Evolutionary conservation across 1,140 invertebrate species (phyloP), one percentile per base, ranked within the genome.

Genomic region (Eurosta solidaginis): DNA sequence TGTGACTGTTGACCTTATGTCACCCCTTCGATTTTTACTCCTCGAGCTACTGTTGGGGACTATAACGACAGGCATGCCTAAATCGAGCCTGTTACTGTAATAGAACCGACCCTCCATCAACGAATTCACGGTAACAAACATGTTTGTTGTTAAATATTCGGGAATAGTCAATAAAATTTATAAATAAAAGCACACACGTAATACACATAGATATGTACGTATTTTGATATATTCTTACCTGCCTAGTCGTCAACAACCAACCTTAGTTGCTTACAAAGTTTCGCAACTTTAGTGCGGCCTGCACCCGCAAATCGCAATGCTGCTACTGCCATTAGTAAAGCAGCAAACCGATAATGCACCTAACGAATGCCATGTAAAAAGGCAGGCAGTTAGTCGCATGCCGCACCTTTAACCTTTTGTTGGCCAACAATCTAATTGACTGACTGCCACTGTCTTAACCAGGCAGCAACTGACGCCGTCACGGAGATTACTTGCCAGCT

Each of bases 351-450:
- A 68, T 68, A 68, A 40, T 20, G 59, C 33, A 68, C 33, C 59
- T 68, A 68, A 68, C 59, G 59, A 68, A 68, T 68, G 36, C 17
- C 54, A 7, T 4, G 59, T n/a, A 63, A n/a, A 7, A 1, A 36
- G 54, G 33, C 59, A 68, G 10, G 59, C 59, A 68, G 59, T 68
- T 68, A 68, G 59, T 68, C 59, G 59, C 59, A 68, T 68, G 59
- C 59, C 59, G 59, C 59, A 68, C 59, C 59, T 68, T 68, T 68
- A 68, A 68, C 59, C 59, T 68, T 68, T 68, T 68, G 59, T 68
- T 68, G 59, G 59, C 59, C 59, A 68, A 68, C 59, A 68, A 33
- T 68, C 59, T 68, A 68, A 68, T 68, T 68, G 59, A 68, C 59
- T 68, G 59, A 68, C 59, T 68, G 59, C 59, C 59, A 68, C 59